A percentile compares a stretch with the other conserved stretches of the same genome.
Conservation (phyloP, 2,888 invertebrate species). For the Heliconius aoede region DNA sequence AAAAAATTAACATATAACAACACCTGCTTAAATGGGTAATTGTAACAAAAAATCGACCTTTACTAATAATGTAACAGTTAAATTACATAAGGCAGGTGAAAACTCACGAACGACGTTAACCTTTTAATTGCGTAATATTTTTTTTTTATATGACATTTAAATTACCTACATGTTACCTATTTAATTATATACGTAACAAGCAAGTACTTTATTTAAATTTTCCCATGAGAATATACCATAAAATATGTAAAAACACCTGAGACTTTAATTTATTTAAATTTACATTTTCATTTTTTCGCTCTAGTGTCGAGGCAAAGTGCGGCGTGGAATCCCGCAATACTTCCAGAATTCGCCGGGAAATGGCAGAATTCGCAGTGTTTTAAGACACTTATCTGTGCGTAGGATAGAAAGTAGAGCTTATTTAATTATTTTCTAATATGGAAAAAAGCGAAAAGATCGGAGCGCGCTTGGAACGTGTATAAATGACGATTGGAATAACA, state of each 20-base stretch:
- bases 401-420: no score
- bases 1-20: not conserved
- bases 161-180: not conserved
- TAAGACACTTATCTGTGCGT: no score
- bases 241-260: not conserved
- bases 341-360: no score
- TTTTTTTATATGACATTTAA: constrained; percentile 8
- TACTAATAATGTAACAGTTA: constrained; percentile 15
- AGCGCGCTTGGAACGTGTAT: no score
- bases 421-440: no score
- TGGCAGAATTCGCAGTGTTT: no score
- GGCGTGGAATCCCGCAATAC: no score
- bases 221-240: not conserved
- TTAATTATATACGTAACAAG: not conserved
- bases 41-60: constrained; percentile 1
- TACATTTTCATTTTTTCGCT: no score
- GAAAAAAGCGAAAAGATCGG: no score
- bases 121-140: constrained; percentile 14
- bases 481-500: no score
- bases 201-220: not conserved
- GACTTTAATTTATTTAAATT: no score
- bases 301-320: no score
- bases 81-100: constrained; percentile 26
- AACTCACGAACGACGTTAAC: constrained; percentile 21
- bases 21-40: not conserved